Evolutionary conservation across 1,140 invertebrate genomes (phyloP).

Genomic region (Propsilocerus akamusi): DNA sequence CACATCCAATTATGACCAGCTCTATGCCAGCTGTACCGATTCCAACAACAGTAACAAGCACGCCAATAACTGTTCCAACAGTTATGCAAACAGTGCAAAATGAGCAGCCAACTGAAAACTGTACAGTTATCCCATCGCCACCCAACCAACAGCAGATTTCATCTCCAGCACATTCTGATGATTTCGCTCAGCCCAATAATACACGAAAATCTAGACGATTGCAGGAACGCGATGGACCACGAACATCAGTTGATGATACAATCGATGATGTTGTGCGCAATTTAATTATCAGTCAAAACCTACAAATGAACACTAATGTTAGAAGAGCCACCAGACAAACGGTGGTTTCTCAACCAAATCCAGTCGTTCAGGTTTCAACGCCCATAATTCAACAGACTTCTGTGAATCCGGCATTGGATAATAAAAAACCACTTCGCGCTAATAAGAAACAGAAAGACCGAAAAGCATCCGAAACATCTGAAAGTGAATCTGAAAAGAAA

Average conservation of each 20-base stretch:
- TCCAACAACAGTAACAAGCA: slow-evolving; percentile 5
- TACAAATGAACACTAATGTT: slow-evolving; percentile 19
- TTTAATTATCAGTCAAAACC: slow-evolving; percentile 20
- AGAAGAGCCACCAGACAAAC: slow-evolving; percentile 19
- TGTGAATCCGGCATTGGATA: slow-evolving; percentile 15
- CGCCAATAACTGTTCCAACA: slow-evolving; percentile 15
- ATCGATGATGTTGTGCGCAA: slow-evolving; percentile 71
- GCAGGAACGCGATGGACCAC: slow-evolving; percentile 50
- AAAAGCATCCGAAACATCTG: slow-evolving; percentile 36
- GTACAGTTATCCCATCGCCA: background rate
- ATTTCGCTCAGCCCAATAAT: slow-evolving; percentile 38
- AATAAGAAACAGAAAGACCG: slow-evolving; percentile 29
- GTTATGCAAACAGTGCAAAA: slow-evolving; percentile 13
- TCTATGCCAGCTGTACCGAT: slow-evolving; percentile 3
- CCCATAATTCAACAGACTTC: background rate
- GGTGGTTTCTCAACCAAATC: slow-evolving; percentile 12
- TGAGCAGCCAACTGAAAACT: slow-evolving; percentile 4
- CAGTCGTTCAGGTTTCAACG: background rate
- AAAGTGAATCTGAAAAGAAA: slow-evolving; percentile 6
- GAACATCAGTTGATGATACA: slow-evolving; percentile 61
- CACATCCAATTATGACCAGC: slow-evolving; percentile 6
- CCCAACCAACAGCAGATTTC: slow-evolving; percentile 8
- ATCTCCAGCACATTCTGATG: slow-evolving; percentile 18
- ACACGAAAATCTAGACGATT: slow-evolving; percentile 61
- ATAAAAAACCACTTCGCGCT: slow-evolving; percentile 14